These are phyloP conservation scores for Phorcus lineatus DNA, from an alignment of 2,888 invertebrate species.

Conservation along the genomic window DNA sequence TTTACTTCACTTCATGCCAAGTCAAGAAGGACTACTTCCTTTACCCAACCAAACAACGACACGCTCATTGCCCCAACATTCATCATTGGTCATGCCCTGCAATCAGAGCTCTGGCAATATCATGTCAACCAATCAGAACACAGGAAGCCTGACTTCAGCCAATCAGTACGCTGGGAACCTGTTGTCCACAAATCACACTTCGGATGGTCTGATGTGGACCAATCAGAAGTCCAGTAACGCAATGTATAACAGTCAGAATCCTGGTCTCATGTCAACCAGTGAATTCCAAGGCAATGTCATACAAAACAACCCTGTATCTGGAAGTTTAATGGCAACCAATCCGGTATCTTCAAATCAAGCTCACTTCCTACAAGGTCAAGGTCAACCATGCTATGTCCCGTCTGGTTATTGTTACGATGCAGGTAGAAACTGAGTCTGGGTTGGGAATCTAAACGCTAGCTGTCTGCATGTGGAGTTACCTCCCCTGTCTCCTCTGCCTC, in stretches of 20 bases:
- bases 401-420: background rate
- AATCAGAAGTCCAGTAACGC: background rate
- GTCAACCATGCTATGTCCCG: background rate
- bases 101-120: background rate
- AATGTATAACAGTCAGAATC: background rate
- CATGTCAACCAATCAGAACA: background rate
- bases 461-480: background rate
- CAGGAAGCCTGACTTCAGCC: background rate
- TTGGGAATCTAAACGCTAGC: background rate
- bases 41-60: background rate
- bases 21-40: background rate
- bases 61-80: background rate
- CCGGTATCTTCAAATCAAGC: background rate
- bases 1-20: background rate
- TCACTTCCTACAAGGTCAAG: too few relatives aligned
- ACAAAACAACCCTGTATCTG: background rate
- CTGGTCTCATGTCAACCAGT: background rate
- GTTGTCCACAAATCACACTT: background rate
- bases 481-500: background rate
- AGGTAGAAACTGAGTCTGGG: conserved; percentile 5
- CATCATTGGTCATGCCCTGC: background rate
- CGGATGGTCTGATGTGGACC: background rate
- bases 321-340: background rate
- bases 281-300: background rate
- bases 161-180: background rate